These are phyloP conservation scores for Orchestia grillus DNA, from an alignment of 1,140 invertebrate genomes.

Conservation along the genomic window DNA sequence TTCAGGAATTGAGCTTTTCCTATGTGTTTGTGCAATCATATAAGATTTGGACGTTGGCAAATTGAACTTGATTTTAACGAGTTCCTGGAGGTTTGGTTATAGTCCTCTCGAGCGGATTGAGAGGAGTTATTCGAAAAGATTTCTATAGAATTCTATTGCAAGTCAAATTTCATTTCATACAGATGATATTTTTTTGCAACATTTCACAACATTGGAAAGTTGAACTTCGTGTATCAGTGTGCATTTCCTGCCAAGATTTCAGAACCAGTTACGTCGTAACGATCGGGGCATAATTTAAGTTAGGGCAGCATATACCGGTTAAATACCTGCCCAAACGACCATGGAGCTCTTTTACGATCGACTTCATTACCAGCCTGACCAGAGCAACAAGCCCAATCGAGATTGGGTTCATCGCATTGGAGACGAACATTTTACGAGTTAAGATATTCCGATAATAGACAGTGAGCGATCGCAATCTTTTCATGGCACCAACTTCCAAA, in stretches of 20 bases:
- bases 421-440: background rate
- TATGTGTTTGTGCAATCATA: too few relatives aligned
- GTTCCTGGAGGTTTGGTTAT: too few relatives aligned
- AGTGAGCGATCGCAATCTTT: background rate
- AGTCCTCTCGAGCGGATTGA: too few relatives aligned
- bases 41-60: too few relatives aligned
- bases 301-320: background rate
- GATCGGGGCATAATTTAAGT: background rate
- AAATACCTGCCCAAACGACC: background rate
- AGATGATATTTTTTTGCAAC: too few relatives aligned
- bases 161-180: too few relatives aligned
- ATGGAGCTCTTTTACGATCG: background rate
- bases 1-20: too few relatives aligned
- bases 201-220: too few relatives aligned
- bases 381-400: background rate
- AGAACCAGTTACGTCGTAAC: background rate
- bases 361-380: background rate
- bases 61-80: too few relatives aligned
- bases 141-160: too few relatives aligned
- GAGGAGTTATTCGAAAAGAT: too few relatives aligned
- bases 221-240: too few relatives aligned
- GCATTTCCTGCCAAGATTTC: background rate
- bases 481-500: background rate
- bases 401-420: background rate
- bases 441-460: background rate